phyloP scores from a whole-genome alignment of 2,888 invertebrate species.

The Anthrax anthrax region DNA sequence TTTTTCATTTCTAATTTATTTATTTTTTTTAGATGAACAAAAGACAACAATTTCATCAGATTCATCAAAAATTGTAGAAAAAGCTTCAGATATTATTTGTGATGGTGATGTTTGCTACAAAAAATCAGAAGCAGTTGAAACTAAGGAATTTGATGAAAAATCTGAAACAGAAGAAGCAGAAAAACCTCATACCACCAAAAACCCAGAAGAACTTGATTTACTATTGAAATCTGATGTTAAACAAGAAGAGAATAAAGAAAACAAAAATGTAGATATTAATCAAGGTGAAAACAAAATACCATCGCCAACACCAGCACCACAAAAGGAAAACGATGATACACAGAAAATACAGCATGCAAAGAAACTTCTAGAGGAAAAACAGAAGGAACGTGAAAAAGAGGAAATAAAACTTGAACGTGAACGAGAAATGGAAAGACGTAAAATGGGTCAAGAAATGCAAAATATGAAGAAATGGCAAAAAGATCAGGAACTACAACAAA shows the following conservation, averaged over 20 bases:
- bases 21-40: conserved; percentile 1
- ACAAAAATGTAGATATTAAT: conserved; percentile 17
- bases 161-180: not conserved
- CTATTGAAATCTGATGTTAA: conserved; percentile 15
- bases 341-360: conserved; percentile 47
- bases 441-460: conserved; percentile 56
- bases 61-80: not conserved
- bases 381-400: conserved; percentile 46
- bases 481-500: conserved; percentile 57
- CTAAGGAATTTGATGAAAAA: conserved; percentile 23
- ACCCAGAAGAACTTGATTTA: not conserved
- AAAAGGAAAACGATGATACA: not conserved
- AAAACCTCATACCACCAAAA: not conserved
- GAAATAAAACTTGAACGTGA: conserved; percentile 50
- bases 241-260: conserved; percentile 10
- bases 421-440: conserved; percentile 55
- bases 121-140: conserved; percentile 11
- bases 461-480: conserved; percentile 58
- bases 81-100: conserved; percentile 34
- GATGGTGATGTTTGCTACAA: conserved; percentile 39
- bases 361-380: conserved; percentile 50
- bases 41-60: not conserved
- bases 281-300: conserved; percentile 17
- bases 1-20: not conserved
- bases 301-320: not conserved